Conservation (phyloP, 1,140 invertebrate species). For the Drosophila nebulosa region DNA sequence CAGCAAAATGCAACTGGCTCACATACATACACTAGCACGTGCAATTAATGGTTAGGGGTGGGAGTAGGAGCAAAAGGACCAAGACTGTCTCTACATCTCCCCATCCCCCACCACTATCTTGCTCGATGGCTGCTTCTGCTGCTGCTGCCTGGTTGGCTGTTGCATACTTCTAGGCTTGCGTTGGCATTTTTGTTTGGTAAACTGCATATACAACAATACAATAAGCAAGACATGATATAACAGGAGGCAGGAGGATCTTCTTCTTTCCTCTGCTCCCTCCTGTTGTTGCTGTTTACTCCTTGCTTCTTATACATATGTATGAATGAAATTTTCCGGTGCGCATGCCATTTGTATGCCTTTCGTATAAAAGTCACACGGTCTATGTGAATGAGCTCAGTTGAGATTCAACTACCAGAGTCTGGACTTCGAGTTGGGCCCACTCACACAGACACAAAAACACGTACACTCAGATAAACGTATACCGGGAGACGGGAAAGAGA, state of each 20-base stretch:
- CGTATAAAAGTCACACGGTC: conserved; percentile 77
- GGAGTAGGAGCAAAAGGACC: not conserved
- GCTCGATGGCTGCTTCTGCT: conserved; percentile 13
- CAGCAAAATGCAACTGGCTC: conserved; percentile 32
- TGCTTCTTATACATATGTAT: conserved; percentile 49
- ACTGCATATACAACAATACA: conserved; percentile 78
- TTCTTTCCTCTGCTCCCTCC: not conserved
- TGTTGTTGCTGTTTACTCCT: not conserved
- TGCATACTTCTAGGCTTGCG: conserved; percentile 66
- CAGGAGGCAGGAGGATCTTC: conserved; percentile 18
- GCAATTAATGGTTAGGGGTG: conserved; percentile 53
- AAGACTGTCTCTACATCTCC: not conserved
- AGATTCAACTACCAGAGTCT: conserved; percentile 68
- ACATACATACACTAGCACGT: conserved; percentile 36
- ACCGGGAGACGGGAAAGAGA: conserved; percentile 5
- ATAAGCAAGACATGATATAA: conserved; percentile 64
- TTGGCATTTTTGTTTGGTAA: conserved; percentile 78
- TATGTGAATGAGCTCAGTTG: conserved; percentile 73
- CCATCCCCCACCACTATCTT: conserved; percentile 1
- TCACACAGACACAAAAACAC: conserved; percentile 3
- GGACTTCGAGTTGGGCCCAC: conserved; percentile 57
- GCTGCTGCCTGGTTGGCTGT: conserved; percentile 62
- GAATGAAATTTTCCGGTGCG: conserved; percentile 62
- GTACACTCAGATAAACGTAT: not conserved
- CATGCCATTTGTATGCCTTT: conserved; percentile 71